Evolutionary conservation across 2,797 vertebrate genomes (phyloP).

Genomic region (Eidolon dupreanum): DNA sequence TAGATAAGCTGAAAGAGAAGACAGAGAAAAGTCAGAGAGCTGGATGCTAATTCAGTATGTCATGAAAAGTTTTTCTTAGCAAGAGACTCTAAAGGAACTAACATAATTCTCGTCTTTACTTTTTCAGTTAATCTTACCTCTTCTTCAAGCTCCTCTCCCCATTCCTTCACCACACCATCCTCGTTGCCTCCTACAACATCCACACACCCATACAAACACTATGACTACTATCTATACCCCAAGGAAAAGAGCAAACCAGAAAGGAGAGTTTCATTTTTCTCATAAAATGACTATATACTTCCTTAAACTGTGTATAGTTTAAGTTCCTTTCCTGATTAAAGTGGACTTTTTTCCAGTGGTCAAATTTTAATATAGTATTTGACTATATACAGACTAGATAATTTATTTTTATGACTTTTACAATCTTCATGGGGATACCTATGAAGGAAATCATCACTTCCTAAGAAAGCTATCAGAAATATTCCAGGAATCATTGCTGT

Average conservation of each 20-base stretch:
- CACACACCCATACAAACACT: not conserved
- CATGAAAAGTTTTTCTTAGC: not conserved
- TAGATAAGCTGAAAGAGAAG: not conserved
- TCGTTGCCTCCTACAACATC: not conserved
- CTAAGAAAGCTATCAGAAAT: not conserved
- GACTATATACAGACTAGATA: not conserved
- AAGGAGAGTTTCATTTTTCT: not conserved
- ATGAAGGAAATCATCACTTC: constrained; percentile 14
- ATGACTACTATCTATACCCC: not conserved
- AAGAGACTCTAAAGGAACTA: not conserved
- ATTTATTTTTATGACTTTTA: not conserved
- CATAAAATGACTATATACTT: not conserved
- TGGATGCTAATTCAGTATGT: not conserved
- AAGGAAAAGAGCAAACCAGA: not conserved
- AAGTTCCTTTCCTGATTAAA: not conserved
- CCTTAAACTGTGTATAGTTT: not conserved
- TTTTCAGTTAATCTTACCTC: not conserved
- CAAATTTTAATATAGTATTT: not conserved
- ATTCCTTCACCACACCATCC: not conserved
- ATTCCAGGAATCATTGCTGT: not conserved
- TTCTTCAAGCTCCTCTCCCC: not conserved
- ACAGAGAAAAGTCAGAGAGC: not conserved
- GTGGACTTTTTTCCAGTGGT: not conserved
- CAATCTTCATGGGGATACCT: not conserved
- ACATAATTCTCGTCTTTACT: not conserved